These are phyloP conservation scores for Sycophaga agraensis DNA, from an alignment of 1,140 invertebrate genomes.

Conservation along the genomic window DNA sequence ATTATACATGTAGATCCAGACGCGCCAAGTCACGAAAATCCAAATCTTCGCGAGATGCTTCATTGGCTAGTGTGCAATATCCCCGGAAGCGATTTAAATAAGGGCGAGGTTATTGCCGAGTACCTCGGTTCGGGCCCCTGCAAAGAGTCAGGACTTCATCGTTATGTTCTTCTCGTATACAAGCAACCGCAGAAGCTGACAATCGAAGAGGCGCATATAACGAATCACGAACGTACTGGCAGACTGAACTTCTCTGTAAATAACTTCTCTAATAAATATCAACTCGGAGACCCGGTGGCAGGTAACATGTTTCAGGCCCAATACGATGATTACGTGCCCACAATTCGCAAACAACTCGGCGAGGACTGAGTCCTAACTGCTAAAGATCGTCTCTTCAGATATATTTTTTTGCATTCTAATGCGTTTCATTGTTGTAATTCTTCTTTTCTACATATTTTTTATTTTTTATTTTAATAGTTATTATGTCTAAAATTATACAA, in stretches of 20 bases:
- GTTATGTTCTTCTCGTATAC: conserved; percentile 68
- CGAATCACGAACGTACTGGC: conserved; percentile 10
- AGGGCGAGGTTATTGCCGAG: conserved; percentile 60
- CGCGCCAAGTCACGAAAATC: conserved; percentile 55
- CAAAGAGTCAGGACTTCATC: conserved; percentile 60
- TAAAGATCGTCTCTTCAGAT: no score
- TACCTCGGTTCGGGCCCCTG: conserved; percentile 59
- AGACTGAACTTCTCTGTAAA: conserved; percentile 41
- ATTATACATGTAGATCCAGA: conserved; percentile 57
- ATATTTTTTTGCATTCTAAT: no score
- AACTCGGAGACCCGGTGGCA: conserved; percentile 46
- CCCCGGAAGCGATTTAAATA: conserved; percentile 54
- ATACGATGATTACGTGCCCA: conserved; percentile 57
- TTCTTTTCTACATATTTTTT: no score
- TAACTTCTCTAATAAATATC: conserved; percentile 48
- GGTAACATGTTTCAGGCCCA: conserved; percentile 49
- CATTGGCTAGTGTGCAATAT: conserved; percentile 67
- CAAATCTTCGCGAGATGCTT: conserved; percentile 55
- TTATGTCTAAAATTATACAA: no score
- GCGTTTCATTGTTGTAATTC: no score
- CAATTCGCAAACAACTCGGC: conserved; percentile 44
- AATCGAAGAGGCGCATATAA: conserved; percentile 50
- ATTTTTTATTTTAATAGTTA: no score
- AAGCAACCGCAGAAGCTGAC: conserved; percentile 60
- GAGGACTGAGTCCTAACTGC: no score